phyloP scores from a whole-genome alignment of 2,797 vertebrate species.

The Podarcis lilfordi region DNA sequence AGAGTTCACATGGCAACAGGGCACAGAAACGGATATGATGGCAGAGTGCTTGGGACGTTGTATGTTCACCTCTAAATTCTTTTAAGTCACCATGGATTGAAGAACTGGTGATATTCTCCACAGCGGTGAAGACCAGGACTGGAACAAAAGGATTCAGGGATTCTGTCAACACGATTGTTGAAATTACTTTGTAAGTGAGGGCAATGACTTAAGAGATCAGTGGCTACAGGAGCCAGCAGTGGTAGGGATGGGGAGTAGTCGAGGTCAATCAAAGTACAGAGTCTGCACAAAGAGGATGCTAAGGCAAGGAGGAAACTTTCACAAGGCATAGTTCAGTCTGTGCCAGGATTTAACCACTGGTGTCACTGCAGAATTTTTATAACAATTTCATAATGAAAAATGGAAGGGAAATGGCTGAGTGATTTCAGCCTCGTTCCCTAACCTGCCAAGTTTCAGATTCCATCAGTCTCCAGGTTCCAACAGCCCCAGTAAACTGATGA shows the following conservation, averaged over 20 bases:
- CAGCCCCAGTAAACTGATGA: too few species aligned
- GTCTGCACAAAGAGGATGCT: neutral
- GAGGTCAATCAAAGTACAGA: neutral
- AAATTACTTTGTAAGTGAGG: neutral
- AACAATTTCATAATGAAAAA: too few species aligned
- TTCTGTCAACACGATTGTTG: neutral
- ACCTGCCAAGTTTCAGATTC: too few species aligned
- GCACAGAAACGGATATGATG: slow-evolving; percentile 25
- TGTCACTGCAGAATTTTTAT: neutral
- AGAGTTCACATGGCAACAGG: neutral
- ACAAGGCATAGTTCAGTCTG: neutral
- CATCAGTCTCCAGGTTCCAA: too few species aligned
- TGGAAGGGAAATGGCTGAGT: too few species aligned
- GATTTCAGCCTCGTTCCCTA: too few species aligned
- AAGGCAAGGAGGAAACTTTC: neutral
- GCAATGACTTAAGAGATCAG: neutral
- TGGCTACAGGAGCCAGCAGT: neutral
- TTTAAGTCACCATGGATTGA: neutral
- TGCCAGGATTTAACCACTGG: neutral
- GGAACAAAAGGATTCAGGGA: neutral
- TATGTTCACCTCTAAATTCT: neutral
- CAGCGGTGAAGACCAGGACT: neutral
- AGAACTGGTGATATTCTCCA: neutral
- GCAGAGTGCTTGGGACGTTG: neutral
- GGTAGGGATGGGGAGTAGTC: neutral